phyloP scores from a whole-genome alignment of 2,888 invertebrate genomes.

The Liposcelis brunnea region DNA sequence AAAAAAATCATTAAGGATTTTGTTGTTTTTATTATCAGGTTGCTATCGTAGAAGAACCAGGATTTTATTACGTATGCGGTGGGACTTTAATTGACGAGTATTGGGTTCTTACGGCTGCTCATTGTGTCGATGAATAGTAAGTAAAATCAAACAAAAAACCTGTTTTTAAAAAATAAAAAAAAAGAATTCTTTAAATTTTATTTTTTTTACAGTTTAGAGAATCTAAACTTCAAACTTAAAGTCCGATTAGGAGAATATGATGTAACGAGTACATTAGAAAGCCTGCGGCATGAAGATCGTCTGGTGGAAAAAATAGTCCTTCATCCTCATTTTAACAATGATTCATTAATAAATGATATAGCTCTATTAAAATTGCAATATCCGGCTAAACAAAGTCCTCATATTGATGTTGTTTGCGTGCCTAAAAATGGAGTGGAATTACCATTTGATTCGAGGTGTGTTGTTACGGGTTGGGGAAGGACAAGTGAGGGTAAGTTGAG shows the following conservation, averaged over 20 bases:
- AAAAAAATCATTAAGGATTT: constrained; percentile 7
- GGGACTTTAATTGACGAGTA: constrained; percentile 25
- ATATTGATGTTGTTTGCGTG: constrained; percentile 25
- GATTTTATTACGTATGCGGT: constrained; percentile 26
- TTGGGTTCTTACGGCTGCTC: constrained; percentile 27
- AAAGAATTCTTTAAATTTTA: no score
- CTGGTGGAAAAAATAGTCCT: constrained; percentile 19
- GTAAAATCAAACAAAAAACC: constrained; percentile 12
- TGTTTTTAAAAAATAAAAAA: background rate
- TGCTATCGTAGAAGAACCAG: constrained; percentile 25
- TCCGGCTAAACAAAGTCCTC: constrained; percentile 18
- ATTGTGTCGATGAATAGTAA: constrained; percentile 28
- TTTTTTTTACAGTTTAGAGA: constrained; percentile 9
- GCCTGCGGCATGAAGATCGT: constrained; percentile 24
- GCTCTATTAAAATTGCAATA: constrained; percentile 23
- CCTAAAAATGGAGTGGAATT: constrained; percentile 19
- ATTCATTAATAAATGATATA: constrained; percentile 25
- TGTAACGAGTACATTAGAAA: constrained; percentile 24
- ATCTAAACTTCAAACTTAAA: constrained; percentile 20
- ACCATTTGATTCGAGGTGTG: constrained; percentile 20
- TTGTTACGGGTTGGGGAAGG: constrained; percentile 28
- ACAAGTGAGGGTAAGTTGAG: constrained; percentile 22
- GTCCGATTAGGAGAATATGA: constrained; percentile 27
- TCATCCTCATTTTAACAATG: constrained; percentile 24
- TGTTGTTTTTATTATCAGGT: constrained; percentile 20